Percentiles rank a stretch among this genome's conserved stretches.
Conservation (phyloP, 2,113 vertebrate species). For the Cephalopholis sonnerati region DNA sequence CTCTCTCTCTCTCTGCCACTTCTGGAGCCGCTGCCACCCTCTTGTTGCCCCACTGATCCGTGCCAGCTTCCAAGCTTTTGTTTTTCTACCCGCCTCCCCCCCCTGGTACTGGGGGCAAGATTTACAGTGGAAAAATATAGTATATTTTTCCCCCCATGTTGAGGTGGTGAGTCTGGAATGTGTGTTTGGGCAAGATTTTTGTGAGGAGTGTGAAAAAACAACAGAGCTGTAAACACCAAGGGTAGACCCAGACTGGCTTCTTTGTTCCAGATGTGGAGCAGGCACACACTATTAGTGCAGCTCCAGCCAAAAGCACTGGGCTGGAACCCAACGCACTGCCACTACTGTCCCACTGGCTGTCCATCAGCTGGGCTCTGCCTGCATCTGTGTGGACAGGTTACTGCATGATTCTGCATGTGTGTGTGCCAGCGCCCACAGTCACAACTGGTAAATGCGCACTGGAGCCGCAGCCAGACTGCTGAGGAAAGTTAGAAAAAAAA, state of each 20-base stretch:
- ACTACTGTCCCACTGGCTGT: constrained; percentile 51
- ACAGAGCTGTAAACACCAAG: constrained; percentile 81
- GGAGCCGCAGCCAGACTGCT: constrained; percentile 33
- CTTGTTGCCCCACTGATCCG: constrained; percentile 49
- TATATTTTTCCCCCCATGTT: constrained; percentile 69
- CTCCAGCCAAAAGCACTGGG: constrained; percentile 33
- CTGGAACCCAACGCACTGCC: constrained; percentile 53
- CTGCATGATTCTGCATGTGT: background rate
- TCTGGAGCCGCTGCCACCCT: constrained; percentile 35
- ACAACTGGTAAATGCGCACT: constrained; percentile 51
- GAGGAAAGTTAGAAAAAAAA: constrained; percentile 8
- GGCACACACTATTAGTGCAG: constrained; percentile 29
- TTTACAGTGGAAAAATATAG: constrained; percentile 86
- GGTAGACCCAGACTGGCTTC: constrained; percentile 76
- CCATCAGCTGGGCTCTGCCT: constrained; percentile 39
- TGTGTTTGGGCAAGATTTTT: constrained; percentile 79
- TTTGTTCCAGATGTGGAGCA: constrained; percentile 82
- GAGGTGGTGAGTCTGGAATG: constrained; percentile 82
- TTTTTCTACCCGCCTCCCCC: constrained; percentile 52
- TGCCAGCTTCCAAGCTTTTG: constrained; percentile 67
- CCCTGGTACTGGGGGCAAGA: constrained; percentile 64
- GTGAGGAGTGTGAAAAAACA: constrained; percentile 84
- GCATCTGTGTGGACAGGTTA: constrained; percentile 33
- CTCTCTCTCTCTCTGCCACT: constrained; percentile 18
- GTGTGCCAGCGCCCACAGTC: background rate